Percentiles rank a stretch among this genome's conserved stretches.
phyloP scores from a whole-genome alignment of 1,140 invertebrate species.

The Campoletis sonorensis region DNA sequence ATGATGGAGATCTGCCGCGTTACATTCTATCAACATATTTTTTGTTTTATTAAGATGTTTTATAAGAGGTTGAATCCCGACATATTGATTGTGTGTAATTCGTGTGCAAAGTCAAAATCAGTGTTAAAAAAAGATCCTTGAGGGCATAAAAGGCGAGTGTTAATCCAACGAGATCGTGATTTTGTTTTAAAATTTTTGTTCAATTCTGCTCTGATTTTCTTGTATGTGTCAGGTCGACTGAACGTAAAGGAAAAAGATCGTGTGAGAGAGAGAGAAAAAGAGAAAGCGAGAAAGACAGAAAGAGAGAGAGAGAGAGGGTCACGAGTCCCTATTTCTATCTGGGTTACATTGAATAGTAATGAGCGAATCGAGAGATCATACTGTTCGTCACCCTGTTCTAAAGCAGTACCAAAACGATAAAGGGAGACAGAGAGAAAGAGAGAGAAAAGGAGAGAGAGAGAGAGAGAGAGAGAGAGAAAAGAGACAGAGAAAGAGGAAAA shows the following conservation, averaged over 20 bases:
- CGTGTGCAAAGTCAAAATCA: too few relatives aligned
- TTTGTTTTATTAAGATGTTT: too few relatives aligned
- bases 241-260: slow-evolving; percentile 30
- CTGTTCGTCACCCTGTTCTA: slow-evolving; percentile 37
- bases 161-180: not conserved
- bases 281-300: slow-evolving; percentile 40
- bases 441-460: slow-evolving; percentile 37
- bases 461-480: slow-evolving; percentile 30
- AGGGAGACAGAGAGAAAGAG: not conserved
- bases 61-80: too few relatives aligned
- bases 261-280: slow-evolving; percentile 34
- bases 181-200: not conserved
- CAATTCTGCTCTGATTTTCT: not conserved
- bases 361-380: slow-evolving; percentile 40
- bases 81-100: too few relatives aligned
- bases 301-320: slow-evolving; percentile 39
- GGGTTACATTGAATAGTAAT: slow-evolving; percentile 41
- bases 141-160: too few relatives aligned
- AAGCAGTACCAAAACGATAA: slow-evolving; percentile 40
- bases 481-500: slow-evolving; percentile 27
- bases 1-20: too few relatives aligned
- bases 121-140: too few relatives aligned
- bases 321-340: slow-evolving; percentile 41
- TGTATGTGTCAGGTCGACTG: slow-evolving; percentile 40
- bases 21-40: too few relatives aligned